Percentiles rank a stretch among this genome's conserved stretches.
Conservation (phyloP, 1,140 invertebrate species). For the Paracyclopina nana region DNA sequence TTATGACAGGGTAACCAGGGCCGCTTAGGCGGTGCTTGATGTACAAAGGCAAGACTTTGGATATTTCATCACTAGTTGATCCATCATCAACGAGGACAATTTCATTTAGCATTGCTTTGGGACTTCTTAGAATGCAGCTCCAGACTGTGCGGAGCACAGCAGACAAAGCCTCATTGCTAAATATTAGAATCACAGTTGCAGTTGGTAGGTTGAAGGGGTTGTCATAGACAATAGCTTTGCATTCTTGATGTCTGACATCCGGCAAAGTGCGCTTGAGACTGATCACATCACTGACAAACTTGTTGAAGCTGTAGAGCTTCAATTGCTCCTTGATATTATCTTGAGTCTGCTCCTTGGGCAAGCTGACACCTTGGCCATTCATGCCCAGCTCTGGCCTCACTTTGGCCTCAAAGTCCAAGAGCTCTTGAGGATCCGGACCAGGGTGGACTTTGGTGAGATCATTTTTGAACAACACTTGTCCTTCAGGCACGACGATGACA, state of each 20-base stretch:
- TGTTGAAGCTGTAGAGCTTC: neutral
- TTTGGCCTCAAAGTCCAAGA: neutral
- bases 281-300: neutral
- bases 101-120: neutral
- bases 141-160: neutral
- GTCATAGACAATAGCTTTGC: neutral
- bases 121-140: neutral
- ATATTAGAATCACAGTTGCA: neutral
- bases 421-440: too few species aligned
- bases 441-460: too few species aligned
- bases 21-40: too few species aligned
- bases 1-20: too few species aligned
- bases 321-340: neutral
- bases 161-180: neutral
- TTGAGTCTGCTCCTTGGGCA: neutral
- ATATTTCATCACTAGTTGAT: neutral
- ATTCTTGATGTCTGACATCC: neutral
- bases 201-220: neutral
- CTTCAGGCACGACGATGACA: too few species aligned
- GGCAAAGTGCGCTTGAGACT: neutral
- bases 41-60: too few species aligned
- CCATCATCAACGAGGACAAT: neutral
- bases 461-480: too few species aligned
- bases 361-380: neutral
- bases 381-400: neutral